Evolutionary conservation across 92 coral and sea anemone genomes (phyloP), one percentile per base, ranked within the genome.

Genomic region (Desmophyllum pertusum): DNA sequence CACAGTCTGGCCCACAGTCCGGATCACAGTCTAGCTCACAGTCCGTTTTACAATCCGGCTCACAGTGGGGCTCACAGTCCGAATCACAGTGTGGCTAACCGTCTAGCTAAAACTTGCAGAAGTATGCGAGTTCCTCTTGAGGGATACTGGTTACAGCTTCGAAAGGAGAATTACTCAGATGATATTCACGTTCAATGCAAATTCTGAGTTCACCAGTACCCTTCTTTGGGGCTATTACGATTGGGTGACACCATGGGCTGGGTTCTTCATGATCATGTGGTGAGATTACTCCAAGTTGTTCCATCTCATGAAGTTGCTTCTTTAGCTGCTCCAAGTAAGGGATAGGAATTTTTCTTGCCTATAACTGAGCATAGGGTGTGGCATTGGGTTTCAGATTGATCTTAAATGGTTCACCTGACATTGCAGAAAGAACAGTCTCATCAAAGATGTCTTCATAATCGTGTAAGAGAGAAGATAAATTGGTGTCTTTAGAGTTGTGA

Each of bases 51-150:
- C n/a, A n/a, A n/a, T n/a, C n/a, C n/a, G n/a, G n/a, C n/a, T n/a
- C n/a, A n/a, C n/a, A n/a, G n/a, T n/a, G n/a, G n/a, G n/a, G n/a
- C n/a, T n/a, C n/a, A n/a, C n/a, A n/a, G n/a, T n/a, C n/a, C n/a
- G n/a, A n/a, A n/a, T n/a, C n/a, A n/a, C n/a, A n/a, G n/a, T n/a
- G n/a, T n/a, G n/a, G n/a, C n/a, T n/a, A n/a, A n/a, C n/a, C n/a
- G n/a, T n/a, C n/a, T n/a, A n/a, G n/a, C n/a, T n/a, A n/a, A 63
- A 80, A 80, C 42, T 80, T 80, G 53, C 75, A 80, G 75, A 80
- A 63, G 55, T 65, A 80, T 39, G 59, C 27, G 1, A 80, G 76
- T 57, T 80, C 75, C 30, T 66, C 75, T 43, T 70, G 46, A 36
- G 84, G 84, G 51, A 80, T 80, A 35, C 76, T 64, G n/a, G 57